These are phyloP conservation scores for Synanthedon myopaeformis DNA, from an alignment of 2,888 invertebrate species.

Conservation along the genomic window DNA sequence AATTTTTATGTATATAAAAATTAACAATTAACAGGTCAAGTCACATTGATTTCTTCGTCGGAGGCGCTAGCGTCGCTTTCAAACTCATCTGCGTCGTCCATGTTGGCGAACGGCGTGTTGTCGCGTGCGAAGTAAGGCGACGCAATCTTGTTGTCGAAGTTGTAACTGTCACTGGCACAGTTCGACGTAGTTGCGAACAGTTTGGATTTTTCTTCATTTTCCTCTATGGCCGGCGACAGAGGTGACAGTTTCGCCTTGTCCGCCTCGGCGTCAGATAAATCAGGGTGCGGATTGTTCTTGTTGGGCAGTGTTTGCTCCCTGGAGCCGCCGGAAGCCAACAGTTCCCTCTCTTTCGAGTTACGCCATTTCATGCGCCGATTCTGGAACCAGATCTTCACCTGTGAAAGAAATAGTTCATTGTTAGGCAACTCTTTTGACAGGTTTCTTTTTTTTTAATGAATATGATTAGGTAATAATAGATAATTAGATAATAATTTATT, in stretches of 20 bases:
- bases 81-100: constrained; percentile 55
- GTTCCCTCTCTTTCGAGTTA: constrained; percentile 95
- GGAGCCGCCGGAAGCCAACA: constrained; percentile 92
- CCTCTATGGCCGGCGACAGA: constrained; percentile 58
- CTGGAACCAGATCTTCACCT: constrained; percentile 88
- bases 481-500: too few species aligned
- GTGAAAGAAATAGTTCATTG: constrained; percentile 13
- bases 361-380: constrained; percentile 99
- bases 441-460: background rate
- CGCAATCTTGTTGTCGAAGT: constrained; percentile 53
- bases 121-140: constrained; percentile 36
- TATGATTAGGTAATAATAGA: too few species aligned
- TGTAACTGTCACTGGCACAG: constrained; percentile 30
- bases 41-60: constrained; percentile 89
- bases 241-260: constrained; percentile 80
- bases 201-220: constrained; percentile 40
- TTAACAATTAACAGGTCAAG: constrained; percentile 73
- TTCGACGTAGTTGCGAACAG: constrained; percentile 41
- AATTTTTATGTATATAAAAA: background rate
- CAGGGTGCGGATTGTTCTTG: constrained; percentile 96
- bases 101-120: constrained; percentile 26
- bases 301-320: constrained; percentile 95
- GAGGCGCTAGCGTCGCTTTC: constrained; percentile 75
- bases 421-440: background rate
- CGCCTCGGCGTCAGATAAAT: constrained; percentile 89